Conservation (phyloP, 2,113 vertebrate species). For the Bufo gargarizans region DNA sequence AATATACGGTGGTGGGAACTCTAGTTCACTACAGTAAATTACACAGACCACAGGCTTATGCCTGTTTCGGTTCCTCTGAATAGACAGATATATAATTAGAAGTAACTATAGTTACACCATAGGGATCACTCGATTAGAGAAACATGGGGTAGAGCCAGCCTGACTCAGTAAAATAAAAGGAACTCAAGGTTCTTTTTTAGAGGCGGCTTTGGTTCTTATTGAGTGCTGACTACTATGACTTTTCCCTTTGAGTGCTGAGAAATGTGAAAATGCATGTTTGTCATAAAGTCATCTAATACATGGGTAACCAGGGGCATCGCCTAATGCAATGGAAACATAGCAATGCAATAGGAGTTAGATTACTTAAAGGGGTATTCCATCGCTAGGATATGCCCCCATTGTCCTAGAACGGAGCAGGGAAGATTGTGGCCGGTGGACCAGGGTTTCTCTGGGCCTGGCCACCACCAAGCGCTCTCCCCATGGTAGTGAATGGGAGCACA, state of each 20-base stretch:
- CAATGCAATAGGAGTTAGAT: too few species aligned
- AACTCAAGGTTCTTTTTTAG: neutral
- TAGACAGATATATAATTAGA: neutral
- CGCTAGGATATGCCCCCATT: too few species aligned
- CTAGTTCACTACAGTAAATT: too few species aligned
- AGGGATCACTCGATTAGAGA: neutral
- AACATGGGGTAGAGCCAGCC: neutral
- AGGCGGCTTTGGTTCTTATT: neutral
- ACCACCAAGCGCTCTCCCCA: too few species aligned
- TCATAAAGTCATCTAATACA: neutral
- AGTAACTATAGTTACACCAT: neutral
- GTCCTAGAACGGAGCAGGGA: too few species aligned
- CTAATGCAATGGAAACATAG: too few species aligned
- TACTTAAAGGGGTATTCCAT: too few species aligned
- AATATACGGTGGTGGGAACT: neutral
- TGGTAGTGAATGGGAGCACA: too few species aligned
- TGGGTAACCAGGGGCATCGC: neutral
- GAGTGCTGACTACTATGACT: neutral
- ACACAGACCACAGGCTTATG: neutral
- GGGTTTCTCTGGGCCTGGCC: too few species aligned
- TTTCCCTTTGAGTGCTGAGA: neutral
- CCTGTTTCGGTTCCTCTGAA: neutral
- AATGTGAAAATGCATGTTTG: neutral
- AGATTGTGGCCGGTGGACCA: too few species aligned
- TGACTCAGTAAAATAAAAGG: neutral